Base-by-base conservation (phyloP, 1,140 invertebrate genomes). In the Cephus cinctus region DNA sequence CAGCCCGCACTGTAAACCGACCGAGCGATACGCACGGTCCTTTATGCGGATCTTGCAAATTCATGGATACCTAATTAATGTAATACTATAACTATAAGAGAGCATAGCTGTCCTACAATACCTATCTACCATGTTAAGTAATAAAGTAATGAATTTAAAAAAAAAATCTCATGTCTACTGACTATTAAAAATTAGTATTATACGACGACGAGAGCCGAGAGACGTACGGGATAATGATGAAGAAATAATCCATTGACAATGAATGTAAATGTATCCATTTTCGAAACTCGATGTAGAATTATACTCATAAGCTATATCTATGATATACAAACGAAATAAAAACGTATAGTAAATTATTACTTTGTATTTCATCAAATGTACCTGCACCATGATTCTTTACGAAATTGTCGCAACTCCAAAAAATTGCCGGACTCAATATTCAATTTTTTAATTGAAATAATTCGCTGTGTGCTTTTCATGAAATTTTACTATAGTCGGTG, bases 261-360 rank as follows among this genome's bases (percentile, higher is more conserved):
- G 71, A 77, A 77, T 77, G 74, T 77, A 77, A 74, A 75, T 77
- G 74, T 77, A 77, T 77, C 74, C 74, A 75, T 74, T 57, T 76
- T 73, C 64, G 63, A 75, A 77, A 75, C 65, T 77, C 74, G 72
- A 77, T 77, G 74, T 77, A 77, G 73, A 77, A 77, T 72, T 77
- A 77, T 77, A 77, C 71, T 73, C 72, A 73, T 76, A 75, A 76
- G 73, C 73, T 76, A 73, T 76, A 75, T 71, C 73, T 76, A 76
- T 75, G 66, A 75, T 73, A 75, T 65, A 71, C 69, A 75, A 70
- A 75, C 71, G 69, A 69, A 75, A 75, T 75, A 77, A 77, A 76
- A 74, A 61, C 70, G 61, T 75, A 75, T 67, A 72, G 63, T 73
- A 73, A 73, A 74, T 67, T 64, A 68, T 47, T n/a, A n/a, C n/a